Base-by-base conservation (phyloP, 2,797 vertebrate genomes). In the Semotilus atromaculatus region DNA sequence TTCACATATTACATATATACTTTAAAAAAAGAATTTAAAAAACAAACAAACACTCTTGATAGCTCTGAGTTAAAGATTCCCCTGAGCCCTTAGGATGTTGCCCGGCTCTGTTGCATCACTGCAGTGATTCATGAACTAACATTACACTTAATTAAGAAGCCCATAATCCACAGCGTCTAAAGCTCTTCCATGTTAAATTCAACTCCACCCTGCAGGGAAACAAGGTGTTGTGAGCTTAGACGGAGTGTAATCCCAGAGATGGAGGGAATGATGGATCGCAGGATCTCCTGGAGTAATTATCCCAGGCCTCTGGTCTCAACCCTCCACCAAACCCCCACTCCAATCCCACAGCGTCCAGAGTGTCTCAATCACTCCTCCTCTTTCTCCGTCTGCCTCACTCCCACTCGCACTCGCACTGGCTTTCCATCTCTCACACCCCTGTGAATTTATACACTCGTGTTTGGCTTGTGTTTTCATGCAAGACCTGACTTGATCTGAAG, bases 231-330 rank as follows among this genome's bases (percentile, higher is more conserved):
- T 60, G 66, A 19, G 14, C 75, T 78, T 81, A 70, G 26, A 51
- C n/a, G 23, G 36, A 43, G 45, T 81, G 76, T 81, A 87, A 89
- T 78, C 84, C 88, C 29, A 51, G 55, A 78, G 79, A 86, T 70
- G 82, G 72, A 88, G 74, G 53, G 70, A 83, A 83, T 88, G 88
- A 89, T 88, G 82, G 81, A 88, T 87, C 78, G 31, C 88, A 79
- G 88, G 84, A 86, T 86, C 80, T 82, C 62, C 83, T 72, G 62
- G 68, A 85, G 85, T 85, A 87, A 83, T 88, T 80, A 77, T 85
- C 83, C 71, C 77, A 76, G 53, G 43, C 36, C 40, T 81, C 77
- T 81, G 73, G 75, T 58, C 88, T 87, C 71, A 67, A 78, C 70
- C 76, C 80, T 87, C 83, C 83, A 80, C 66, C 71, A 68, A 64